A percentile compares a stretch with the other conserved stretches of the same genome.
Evolutionary conservation across 2,797 vertebrate genomes (phyloP).

Genomic region (Spizella passerina): DNA sequence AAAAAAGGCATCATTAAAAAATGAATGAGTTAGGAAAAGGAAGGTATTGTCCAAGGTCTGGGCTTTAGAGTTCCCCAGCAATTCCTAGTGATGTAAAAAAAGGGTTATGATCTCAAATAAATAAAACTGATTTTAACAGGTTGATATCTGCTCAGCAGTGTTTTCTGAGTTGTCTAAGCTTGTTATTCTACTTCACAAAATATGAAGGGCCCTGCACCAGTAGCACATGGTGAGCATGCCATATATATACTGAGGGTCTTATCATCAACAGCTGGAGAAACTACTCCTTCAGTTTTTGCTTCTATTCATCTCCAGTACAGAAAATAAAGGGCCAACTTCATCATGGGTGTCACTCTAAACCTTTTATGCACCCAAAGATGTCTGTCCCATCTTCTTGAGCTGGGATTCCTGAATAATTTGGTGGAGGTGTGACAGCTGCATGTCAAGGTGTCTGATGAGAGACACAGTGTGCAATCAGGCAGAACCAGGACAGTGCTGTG

Average conservation of each 20-base stretch:
- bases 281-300: neutral
- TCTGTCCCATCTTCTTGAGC: neutral
- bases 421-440: neutral
- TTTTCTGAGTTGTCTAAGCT: neutral
- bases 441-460: neutral
- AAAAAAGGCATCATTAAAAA: neutral
- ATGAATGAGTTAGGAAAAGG: neutral
- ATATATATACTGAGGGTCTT: neutral
- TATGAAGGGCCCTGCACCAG: neutral
- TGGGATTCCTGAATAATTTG: neutral
- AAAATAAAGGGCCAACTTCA: neutral
- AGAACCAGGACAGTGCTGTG: neutral
- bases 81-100: neutral
- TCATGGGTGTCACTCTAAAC: neutral
- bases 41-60: neutral
- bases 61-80: neutral
- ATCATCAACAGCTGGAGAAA: neutral
- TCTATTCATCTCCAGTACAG: neutral
- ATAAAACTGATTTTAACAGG: neutral
- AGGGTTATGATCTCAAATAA: neutral
- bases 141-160: neutral
- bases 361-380: neutral
- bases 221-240: neutral
- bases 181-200: neutral
- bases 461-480: neutral